Evolutionary conservation across 2,888 invertebrate genomes (phyloP), one percentile per base, ranked within the genome.

Genomic region (Nemurella pictetii): DNA sequence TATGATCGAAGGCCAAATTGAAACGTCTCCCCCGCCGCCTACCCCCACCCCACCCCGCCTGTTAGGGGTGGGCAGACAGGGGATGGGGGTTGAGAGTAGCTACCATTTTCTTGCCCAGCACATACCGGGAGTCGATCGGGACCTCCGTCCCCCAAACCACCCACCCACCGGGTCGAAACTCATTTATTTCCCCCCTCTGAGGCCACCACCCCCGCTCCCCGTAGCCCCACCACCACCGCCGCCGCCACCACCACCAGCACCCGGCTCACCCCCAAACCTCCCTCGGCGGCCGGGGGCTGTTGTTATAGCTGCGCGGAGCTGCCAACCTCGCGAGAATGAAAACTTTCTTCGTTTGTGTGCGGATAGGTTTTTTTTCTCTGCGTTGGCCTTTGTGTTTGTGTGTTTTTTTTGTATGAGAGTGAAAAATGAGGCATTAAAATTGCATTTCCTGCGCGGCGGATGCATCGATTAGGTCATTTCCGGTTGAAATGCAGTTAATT

Each of bases 141-240:
- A 15, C 73, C 26, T 83, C 36, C 83, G n/a, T 20, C 74, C 85
- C 82, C 85, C 87, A 84, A 80, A 84, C 84, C 84, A 82, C 87
- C 81, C 86, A 75, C 72, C 86, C 84, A 77, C 72, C 72, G 74
- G 82, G 84, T 85, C 85, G 82, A 82, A 80, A 84, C 84, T 84
- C 84, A 85, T 84, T 84, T 84, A 84, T 83, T 75, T 83, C 80
- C 85, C 55, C 85, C 55, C 85, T 36, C 75, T 29, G 73, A 5
- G n/a, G 32, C 28, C 35, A 35, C 25, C 84, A 15, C 81, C 35
- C 74, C 27, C 80, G 72, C 83, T 83, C 30, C 81, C 85, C 84
- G 82, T 85, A 84, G 83, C 86, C 85, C n/a, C n/a, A n/a, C n/a
- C n/a, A n/a, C n/a, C n/a, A n/a, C n/a, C n/a, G n/a, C n/a, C n/a